phyloP scores from a whole-genome alignment of 2,797 vertebrate genomes.

The Sphenopsis melanotis region DNA sequence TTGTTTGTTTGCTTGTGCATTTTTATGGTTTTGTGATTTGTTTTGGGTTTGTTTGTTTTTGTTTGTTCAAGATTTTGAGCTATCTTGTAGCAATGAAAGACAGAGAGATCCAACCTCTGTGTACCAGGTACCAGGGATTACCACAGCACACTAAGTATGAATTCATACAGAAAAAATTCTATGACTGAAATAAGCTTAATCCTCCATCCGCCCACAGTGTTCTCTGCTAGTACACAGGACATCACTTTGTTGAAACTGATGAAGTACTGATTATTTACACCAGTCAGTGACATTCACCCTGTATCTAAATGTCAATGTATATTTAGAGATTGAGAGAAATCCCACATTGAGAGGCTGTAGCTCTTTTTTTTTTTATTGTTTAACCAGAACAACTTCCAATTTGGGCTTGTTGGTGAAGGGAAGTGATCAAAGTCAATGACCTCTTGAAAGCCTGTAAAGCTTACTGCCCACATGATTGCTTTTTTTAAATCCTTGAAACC shows the following conservation, averaged over 20 bases:
- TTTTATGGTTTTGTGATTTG: neutral
- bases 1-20: neutral
- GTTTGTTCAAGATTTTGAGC: neutral
- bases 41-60: neutral
- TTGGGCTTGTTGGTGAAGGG: neutral
- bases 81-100: neutral
- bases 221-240: neutral
- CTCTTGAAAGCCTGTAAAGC: neutral
- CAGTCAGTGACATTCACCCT: neutral
- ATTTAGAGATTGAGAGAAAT: neutral
- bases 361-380: neutral
- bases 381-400: neutral
- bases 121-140: neutral
- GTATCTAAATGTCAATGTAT: neutral
- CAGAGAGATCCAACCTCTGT: neutral
- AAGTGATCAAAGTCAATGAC: neutral
- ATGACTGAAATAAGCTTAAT: neutral
- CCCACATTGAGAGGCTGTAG: neutral
- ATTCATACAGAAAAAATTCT: neutral
- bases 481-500: neutral
- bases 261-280: neutral
- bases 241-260: neutral
- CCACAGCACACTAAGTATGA: neutral
- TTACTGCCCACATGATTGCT: neutral
- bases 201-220: neutral